Conservation (phyloP, 1,140 invertebrate genomes). For the Rhyzopertha dominica region DNA sequence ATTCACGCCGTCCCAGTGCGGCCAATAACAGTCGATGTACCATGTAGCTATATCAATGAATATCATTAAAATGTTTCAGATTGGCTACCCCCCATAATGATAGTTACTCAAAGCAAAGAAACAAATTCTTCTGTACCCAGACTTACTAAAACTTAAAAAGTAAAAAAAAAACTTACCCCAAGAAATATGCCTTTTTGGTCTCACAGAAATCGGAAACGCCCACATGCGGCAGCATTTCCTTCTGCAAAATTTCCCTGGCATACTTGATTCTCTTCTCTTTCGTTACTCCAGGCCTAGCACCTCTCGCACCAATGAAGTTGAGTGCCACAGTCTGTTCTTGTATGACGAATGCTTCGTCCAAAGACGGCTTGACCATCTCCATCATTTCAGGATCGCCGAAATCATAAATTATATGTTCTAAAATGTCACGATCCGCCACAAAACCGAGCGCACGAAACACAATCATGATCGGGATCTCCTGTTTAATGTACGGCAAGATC, state of each 20-base stretch:
- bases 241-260: constrained; percentile 97
- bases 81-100: background rate
- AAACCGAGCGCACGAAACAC: constrained; percentile 96
- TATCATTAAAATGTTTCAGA: constrained; percentile 5
- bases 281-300: constrained; percentile 93
- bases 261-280: constrained; percentile 99
- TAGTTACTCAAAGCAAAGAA: background rate
- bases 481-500: constrained; percentile 97
- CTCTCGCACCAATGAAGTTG: constrained; percentile 96
- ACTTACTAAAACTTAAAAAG: background rate
- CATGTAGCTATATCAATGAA: constrained; percentile 67
- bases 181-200: constrained; percentile 97
- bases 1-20: constrained; percentile 88
- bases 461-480: constrained; percentile 99
- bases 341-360: constrained; percentile 99
- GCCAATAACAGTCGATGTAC: constrained; percentile 92
- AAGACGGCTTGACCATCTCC: constrained; percentile 99
- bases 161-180: constrained; percentile 57
- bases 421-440: constrained; percentile 96
- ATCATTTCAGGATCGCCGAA: constrained; percentile 99
- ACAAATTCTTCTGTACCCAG: background rate
- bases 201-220: constrained; percentile 99
- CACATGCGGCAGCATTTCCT: constrained; percentile 99
- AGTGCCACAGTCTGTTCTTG: constrained; percentile 98
- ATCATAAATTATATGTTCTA: constrained; percentile 99